These are phyloP conservation scores for Ivindomyrus marchei DNA, from an alignment of 2,113 vertebrate species.

Conservation along the genomic window DNA sequence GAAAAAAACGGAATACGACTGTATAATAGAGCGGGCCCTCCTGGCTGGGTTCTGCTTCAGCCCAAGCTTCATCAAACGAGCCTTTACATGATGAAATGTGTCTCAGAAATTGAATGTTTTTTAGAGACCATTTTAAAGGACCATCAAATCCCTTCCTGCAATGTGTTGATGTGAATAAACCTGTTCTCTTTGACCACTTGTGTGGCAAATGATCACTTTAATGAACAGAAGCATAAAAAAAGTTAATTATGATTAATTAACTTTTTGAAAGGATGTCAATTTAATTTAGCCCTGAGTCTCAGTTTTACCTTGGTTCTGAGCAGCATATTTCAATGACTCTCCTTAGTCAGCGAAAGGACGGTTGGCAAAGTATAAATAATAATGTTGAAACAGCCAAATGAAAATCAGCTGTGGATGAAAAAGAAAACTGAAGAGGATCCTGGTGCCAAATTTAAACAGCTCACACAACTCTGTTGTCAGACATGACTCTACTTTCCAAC, in stretches of 20 bases:
- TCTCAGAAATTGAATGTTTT: neutral
- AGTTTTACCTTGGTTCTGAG: conserved; percentile 30
- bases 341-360: neutral
- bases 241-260: conserved; percentile 52
- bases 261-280: conserved; percentile 42
- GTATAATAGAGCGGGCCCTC: conserved; percentile 1
- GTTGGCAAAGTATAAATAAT: neutral
- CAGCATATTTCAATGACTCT: neutral
- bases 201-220: conserved; percentile 44
- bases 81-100: conserved; percentile 31
- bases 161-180: conserved; percentile 43
- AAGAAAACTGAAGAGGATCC: neutral
- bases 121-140: conserved; percentile 37
- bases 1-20: neutral
- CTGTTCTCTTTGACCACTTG: conserved; percentile 39
- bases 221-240: conserved; percentile 45
- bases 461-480: neutral
- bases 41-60: conserved; percentile 35
- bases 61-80: conserved; percentile 39
- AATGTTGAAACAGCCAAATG: neutral
- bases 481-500: neutral
- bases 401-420: neutral
- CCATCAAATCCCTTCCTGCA: conserved; percentile 48
- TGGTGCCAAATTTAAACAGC: neutral
- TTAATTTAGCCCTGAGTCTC: conserved; percentile 29